Evolutionary conservation across 1,140 invertebrate genomes (phyloP), one percentile per base, ranked within the genome.

Genomic region (Argopecten irradians): DNA sequence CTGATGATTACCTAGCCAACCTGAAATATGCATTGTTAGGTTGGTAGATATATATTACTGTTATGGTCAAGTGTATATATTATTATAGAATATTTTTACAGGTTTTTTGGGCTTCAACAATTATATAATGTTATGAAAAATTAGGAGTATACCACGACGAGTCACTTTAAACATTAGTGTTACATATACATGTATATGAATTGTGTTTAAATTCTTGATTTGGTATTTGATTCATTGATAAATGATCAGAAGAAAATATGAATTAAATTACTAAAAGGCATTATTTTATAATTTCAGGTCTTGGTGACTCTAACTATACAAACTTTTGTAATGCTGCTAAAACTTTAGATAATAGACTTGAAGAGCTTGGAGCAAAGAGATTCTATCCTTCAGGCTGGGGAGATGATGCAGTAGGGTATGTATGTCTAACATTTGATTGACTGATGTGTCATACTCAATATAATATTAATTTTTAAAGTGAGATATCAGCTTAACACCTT

Each of bases 251-350:
- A n/a, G 19, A 7, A n/a, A 19, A 1, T n/a, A n/a, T 14, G 13
- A 14, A 55, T 55, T 55, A 35, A 87, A 13, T 84, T n/a, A n/a
- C n/a, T n/a, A n/a, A n/a, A n/a, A n/a, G 3, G 82, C 33, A 39
- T 87, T 28, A 3, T 83, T 84, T 82, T 88, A 91, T 89, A 84
- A 88, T 86, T 88, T 34, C 87, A 96, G 96, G 96, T 87, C 93
- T 97, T 34, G 96, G 96, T 33, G 96, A 97, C 93, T 96, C 96
- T 9, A 96, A 96, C 91, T 97, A 96, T 91, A 96, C 95, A 9
- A 96, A 95, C 89, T 96, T 96, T 93, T 96, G 96, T 90, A 96
- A 96, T 88, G 96, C 95, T 94, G 95, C 95, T 19, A 96, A 96
- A 91, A 92, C 90, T 32, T 86, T 97, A 34, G 95, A 96, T 87